A percentile compares a stretch with the other conserved stretches of the same genome.
These are phyloP conservation scores for Nasua narica DNA, from an alignment of 2,797 vertebrate genomes.

Conservation along the genomic window DNA sequence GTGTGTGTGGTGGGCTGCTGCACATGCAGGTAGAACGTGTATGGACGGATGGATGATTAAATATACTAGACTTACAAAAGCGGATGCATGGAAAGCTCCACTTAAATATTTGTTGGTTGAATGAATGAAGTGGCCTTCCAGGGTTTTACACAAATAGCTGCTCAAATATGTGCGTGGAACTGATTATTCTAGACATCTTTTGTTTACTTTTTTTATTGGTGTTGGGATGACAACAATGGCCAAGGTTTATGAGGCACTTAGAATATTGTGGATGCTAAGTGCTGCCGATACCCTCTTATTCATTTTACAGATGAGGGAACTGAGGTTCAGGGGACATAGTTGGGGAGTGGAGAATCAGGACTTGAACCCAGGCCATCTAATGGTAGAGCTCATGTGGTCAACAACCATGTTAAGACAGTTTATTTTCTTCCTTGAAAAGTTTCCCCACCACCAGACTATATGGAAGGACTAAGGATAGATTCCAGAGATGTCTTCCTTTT, in stretches of 20 bases:
- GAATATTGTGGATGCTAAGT: neutral
- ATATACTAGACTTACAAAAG: neutral
- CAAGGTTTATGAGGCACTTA: neutral
- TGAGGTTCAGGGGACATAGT: neutral
- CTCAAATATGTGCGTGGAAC: neutral
- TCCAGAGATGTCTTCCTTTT: neutral
- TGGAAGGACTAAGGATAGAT: neutral
- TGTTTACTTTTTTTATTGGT: neutral
- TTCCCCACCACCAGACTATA: neutral
- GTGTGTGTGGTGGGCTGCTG: neutral
- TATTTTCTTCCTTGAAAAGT: neutral
- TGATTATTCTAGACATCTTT: neutral
- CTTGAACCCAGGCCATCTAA: neutral
- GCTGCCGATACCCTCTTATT: neutral
- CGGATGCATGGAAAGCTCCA: neutral
- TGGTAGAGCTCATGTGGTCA: neutral
- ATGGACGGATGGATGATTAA: neutral
- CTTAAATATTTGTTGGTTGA: neutral
- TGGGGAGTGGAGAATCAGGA: neutral
- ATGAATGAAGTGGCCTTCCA: neutral
- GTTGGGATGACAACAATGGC: neutral
- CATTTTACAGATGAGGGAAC: neutral
- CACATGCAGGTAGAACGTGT: neutral
- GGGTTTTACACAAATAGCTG: neutral
- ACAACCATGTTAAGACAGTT: neutral